Evolutionary conservation across 2,113 vertebrate genomes (phyloP).

Genomic region (Siphamia tubifer): DNA sequence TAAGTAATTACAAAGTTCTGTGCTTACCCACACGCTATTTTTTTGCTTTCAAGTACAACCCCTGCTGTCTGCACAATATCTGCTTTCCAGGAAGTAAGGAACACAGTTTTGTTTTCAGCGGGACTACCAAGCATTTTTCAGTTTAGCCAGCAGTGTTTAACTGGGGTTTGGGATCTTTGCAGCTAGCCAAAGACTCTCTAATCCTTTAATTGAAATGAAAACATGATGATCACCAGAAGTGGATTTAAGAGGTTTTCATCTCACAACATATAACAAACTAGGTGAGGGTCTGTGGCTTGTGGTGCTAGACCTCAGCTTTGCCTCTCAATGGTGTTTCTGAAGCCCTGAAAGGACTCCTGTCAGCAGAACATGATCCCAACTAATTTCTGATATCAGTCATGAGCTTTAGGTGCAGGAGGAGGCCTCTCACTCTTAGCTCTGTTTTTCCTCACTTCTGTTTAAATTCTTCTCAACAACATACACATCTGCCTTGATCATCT

Average conservation of each 20-base stretch:
- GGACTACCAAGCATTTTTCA: background rate
- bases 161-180: background rate
- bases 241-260: background rate
- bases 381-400: background rate
- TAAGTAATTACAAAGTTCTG: background rate
- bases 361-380: background rate
- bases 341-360: background rate
- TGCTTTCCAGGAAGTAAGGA: background rate
- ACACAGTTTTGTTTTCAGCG: background rate
- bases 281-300: slow-evolving; percentile 4
- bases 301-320: background rate
- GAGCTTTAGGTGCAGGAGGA: background rate
- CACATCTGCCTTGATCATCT: too few species aligned
- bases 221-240: background rate
- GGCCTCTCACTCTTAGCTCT: too few species aligned
- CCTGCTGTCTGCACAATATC: background rate
- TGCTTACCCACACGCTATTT: background rate
- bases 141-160: background rate
- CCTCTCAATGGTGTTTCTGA: background rate
- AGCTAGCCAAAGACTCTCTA: background rate
- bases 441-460: too few species aligned
- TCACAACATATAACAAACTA: background rate
- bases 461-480: too few species aligned
- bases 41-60: background rate
- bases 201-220: slow-evolving; percentile 7